Percentiles rank a stretch among this genome's conserved stretches.
Conservation (phyloP, 1,140 invertebrate genomes). For the Drosophila teissieri region DNA sequence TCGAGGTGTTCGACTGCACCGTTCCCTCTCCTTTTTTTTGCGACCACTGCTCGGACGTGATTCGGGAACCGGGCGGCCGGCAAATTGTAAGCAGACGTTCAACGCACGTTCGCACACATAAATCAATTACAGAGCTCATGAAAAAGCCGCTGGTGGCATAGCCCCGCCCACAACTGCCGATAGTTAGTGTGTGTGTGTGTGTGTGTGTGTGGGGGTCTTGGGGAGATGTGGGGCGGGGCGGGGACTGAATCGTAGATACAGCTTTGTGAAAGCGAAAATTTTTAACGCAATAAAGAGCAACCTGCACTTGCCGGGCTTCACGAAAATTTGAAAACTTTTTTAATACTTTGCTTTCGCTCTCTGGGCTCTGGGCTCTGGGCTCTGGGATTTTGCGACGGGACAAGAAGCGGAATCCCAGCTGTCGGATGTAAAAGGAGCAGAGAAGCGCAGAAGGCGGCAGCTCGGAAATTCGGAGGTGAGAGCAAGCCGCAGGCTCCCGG, state of each 20-base stretch:
- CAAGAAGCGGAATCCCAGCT: slow-evolving; percentile 16
- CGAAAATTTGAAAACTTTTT: slow-evolving; percentile 80
- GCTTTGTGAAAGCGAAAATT: slow-evolving; percentile 72
- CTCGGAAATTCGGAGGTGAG: slow-evolving; percentile 37
- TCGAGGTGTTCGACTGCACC: background rate
- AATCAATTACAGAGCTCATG: slow-evolving; percentile 76
- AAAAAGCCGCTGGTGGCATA: slow-evolving; percentile 23
- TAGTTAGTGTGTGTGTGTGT: slow-evolving; percentile 23
- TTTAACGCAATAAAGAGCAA: slow-evolving; percentile 78
- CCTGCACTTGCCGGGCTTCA: slow-evolving; percentile 67
- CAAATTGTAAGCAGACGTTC: slow-evolving; percentile 74
- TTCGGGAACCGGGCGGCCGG: slow-evolving; percentile 12
- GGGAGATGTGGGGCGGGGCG: too few relatives aligned
- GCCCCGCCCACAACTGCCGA: slow-evolving; percentile 22
- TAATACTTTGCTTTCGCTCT: slow-evolving; percentile 60
- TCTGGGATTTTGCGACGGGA: background rate
- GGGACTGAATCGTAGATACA: slow-evolving; percentile 44
- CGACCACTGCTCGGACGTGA: slow-evolving; percentile 26
- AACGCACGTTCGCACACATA: slow-evolving; percentile 76
- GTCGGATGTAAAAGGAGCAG: slow-evolving; percentile 19
- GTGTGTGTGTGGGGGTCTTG: background rate
- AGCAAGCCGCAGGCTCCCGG: slow-evolving; percentile 54
- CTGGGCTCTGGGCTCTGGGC: slow-evolving; percentile 8
- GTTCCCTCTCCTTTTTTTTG: slow-evolving; percentile 20
- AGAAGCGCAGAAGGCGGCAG: slow-evolving; percentile 8